Percentiles rank a stretch among this genome's conserved stretches.
These are phyloP conservation scores for Andricus curvator DNA, from an alignment of 2,888 invertebrate species.

Conservation along the genomic window DNA sequence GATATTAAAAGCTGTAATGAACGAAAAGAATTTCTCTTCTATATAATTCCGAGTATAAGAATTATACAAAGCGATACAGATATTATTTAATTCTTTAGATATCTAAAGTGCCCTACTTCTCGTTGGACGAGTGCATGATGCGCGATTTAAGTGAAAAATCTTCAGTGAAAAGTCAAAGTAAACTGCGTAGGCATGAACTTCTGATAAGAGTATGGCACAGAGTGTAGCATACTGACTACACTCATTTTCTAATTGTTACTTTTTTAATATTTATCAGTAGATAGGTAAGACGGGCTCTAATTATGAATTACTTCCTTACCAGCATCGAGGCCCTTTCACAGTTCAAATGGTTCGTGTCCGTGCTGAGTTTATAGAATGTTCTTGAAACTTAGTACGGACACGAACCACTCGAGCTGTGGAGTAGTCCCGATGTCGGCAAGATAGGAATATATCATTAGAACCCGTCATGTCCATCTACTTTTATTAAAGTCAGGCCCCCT, in stretches of 20 bases:
- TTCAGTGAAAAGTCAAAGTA: background rate
- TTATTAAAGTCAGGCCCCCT: conserved; percentile 64
- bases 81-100: conserved; percentile 40
- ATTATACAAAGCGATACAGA: conserved; percentile 39
- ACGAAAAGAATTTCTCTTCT: conserved; percentile 66
- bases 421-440: too few species aligned
- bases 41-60: conserved; percentile 63
- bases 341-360: too few species aligned
- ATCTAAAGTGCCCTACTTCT: conserved; percentile 22
- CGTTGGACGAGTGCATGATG: conserved; percentile 23
- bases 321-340: too few species aligned
- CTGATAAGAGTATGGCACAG: conserved; percentile 49
- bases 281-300: too few species aligned
- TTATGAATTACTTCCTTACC: too few species aligned
- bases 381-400: too few species aligned
- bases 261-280: conserved; percentile 46
- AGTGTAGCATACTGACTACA: conserved; percentile 59
- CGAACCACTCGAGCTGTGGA: too few species aligned
- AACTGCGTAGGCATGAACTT: conserved; percentile 18
- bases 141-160: conserved; percentile 43
- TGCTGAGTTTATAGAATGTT: too few species aligned
- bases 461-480: conserved; percentile 51
- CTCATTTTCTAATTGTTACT: conserved; percentile 66
- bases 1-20: conserved; percentile 65
- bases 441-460: too few species aligned